These are phyloP conservation scores for Helicolenus hilgendorfi DNA, from an alignment of 2,797 vertebrate species.

Conservation along the genomic window DNA sequence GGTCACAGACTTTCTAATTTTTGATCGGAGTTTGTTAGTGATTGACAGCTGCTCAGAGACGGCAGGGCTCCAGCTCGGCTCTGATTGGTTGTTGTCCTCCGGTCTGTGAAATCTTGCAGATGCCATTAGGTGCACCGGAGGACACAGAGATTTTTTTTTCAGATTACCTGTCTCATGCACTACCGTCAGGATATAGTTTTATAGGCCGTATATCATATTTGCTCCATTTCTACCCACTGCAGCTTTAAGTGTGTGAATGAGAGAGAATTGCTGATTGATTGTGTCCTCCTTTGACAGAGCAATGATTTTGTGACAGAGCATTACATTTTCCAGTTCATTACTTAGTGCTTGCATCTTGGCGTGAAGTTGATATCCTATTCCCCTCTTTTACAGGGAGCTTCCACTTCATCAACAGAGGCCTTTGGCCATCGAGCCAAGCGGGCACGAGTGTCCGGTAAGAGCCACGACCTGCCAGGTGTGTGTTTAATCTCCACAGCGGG, in stretches of 20 bases:
- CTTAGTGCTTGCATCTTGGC: conserved; percentile 15
- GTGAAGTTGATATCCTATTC: conserved; percentile 34
- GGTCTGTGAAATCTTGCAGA: too few relatives aligned
- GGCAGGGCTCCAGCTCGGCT: too few relatives aligned
- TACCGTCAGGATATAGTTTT: too few relatives aligned
- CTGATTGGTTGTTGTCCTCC: too few relatives aligned
- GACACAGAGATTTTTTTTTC: too few relatives aligned
- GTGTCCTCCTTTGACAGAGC: not conserved
- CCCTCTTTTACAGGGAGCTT: conserved; percentile 93
- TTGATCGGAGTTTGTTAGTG: too few relatives aligned
- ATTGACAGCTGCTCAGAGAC: too few relatives aligned
- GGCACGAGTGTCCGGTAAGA: conserved; percentile 98
- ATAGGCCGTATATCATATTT: too few relatives aligned
- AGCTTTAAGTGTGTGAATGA: not conserved
- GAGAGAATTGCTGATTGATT: conserved; percentile 12
- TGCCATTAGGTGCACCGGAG: too few relatives aligned
- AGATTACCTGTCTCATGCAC: too few relatives aligned
- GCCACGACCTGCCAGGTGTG: conserved; percentile 98
- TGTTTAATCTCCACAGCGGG: conserved; percentile 68
- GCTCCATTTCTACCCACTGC: too few relatives aligned
- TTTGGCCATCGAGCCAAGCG: conserved; percentile 99
- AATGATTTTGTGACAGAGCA: conserved; percentile 33
- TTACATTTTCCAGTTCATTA: conserved; percentile 8
- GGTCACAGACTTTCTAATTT: too few relatives aligned
- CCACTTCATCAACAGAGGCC: conserved; percentile 98